phyloP scores from a whole-genome alignment of 1,140 invertebrate species.

The Drosophila pectinifera region DNA sequence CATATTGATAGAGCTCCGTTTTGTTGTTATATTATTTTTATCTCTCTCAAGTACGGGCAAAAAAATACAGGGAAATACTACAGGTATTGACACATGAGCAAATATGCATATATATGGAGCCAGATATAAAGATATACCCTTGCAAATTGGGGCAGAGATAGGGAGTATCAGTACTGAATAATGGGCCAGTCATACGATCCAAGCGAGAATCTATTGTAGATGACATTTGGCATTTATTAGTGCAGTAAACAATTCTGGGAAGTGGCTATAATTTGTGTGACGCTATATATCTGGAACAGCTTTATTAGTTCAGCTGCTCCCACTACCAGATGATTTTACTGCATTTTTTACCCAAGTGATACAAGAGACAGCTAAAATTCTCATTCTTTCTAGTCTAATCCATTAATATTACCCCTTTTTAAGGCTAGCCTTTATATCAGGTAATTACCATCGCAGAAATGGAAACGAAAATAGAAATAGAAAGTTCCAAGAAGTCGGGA shows the following conservation, averaged over 20 bases:
- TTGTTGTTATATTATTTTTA: conserved; percentile 4
- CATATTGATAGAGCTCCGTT: conserved; percentile 6
- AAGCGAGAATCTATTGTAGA: background rate
- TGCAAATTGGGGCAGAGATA: background rate
- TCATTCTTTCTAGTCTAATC: background rate
- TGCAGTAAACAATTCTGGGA: background rate
- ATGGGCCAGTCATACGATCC: background rate
- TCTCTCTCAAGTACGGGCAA: background rate
- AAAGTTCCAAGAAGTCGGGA: background rate
- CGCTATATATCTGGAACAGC: no score
- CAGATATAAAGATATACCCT: conserved; percentile 9
- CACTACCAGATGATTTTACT: no score
- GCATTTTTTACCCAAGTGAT: no score
- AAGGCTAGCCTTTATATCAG: background rate
- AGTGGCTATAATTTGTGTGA: background rate
- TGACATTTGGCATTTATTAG: background rate
- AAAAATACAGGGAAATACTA: conserved; percentile 8
- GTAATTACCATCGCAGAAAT: conserved; percentile 9
- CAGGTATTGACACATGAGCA: conserved; percentile 7
- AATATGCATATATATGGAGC: conserved; percentile 6
- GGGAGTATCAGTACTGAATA: conserved; percentile 4
- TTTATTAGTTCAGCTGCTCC: background rate
- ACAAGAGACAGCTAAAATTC: background rate
- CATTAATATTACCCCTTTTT: background rate
- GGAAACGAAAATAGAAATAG: conserved; percentile 2